Percentiles rank a stretch among this genome's conserved stretches.
Conservation (phyloP, 1,140 invertebrate species). For the Drosophila elegans region DNA sequence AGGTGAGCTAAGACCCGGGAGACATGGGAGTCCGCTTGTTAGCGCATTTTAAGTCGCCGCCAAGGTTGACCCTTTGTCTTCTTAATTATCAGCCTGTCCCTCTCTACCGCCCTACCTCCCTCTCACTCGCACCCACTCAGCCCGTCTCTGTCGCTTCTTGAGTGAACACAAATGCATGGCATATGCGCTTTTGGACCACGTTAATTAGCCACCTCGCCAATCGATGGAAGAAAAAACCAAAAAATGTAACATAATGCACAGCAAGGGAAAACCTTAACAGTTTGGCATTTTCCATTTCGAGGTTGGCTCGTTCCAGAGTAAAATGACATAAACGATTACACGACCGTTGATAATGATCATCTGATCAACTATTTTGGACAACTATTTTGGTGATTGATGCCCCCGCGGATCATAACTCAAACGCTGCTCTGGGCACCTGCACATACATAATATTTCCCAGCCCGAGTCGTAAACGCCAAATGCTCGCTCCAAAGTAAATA, state of each 20-base stretch:
- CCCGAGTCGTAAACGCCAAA: conserved; percentile 66
- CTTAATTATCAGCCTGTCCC: conserved; percentile 44
- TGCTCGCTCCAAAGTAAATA: conserved; percentile 64
- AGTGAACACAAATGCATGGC: conserved; percentile 24
- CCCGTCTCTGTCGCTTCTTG: not conserved
- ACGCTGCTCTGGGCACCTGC: conserved; percentile 3
- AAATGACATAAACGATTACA: not conserved
- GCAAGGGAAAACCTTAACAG: conserved; percentile 9
- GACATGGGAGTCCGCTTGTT: conserved; percentile 65
- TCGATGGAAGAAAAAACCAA: conserved; percentile 21
- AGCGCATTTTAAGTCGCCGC: conserved; percentile 63
- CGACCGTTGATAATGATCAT: conserved; percentile 2
- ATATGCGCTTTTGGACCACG: conserved; percentile 53
- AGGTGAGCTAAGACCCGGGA: conserved; percentile 29
- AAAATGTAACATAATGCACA: conserved; percentile 14
- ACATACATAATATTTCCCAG: not conserved
- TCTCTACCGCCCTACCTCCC: not conserved
- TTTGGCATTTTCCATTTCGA: not conserved
- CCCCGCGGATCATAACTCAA: conserved; percentile 4
- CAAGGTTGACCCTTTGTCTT: conserved; percentile 52
- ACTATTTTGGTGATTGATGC: conserved; percentile 7
- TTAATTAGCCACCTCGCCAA: conserved; percentile 47
- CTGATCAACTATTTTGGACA: not conserved
- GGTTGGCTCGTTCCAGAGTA: not conserved
- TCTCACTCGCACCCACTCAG: not conserved